A percentile compares a stretch with the other conserved stretches of the same genome.
phyloP scores from a whole-genome alignment of 2,797 vertebrate species.

The Megalops cyprinoides region DNA sequence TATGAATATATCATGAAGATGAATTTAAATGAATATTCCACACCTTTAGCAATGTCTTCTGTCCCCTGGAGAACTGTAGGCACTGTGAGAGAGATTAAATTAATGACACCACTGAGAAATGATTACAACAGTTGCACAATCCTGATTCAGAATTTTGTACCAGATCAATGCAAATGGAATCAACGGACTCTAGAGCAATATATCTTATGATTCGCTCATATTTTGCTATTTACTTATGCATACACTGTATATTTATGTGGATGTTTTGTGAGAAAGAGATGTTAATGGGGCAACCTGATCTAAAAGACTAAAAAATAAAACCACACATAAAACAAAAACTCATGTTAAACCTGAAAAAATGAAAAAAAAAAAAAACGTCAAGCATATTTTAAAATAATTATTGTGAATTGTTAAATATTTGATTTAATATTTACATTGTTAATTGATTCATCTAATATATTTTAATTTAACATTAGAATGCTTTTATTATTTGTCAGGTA shows the following conservation, averaged over 20 bases:
- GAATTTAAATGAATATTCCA: conserved; percentile 14
- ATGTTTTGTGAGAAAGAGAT: not conserved
- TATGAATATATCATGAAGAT: not conserved
- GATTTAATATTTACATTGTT: not conserved
- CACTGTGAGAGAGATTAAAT: conserved; percentile 43
- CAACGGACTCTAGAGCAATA: not conserved
- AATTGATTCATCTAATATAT: no score
- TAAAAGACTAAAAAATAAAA: not conserved
- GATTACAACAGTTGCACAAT: not conserved
- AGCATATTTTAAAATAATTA: not conserved
- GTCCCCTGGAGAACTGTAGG: conserved; percentile 23
- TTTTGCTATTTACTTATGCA: not conserved
- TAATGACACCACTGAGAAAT: not conserved
- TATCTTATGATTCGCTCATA: not conserved
- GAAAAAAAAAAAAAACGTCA: no score
- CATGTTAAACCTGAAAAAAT: no score
- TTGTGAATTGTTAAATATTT: not conserved
- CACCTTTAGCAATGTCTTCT: conserved; percentile 47
- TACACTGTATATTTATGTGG: not conserved
- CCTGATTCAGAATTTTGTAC: not conserved
- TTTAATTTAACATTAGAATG: no score
- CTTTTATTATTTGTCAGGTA: no score
- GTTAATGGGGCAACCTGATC: not conserved
- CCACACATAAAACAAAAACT: not conserved
- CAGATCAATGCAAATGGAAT: not conserved